Conservation (phyloP, 2,888 invertebrate genomes). For the Nezara viridula region DNA sequence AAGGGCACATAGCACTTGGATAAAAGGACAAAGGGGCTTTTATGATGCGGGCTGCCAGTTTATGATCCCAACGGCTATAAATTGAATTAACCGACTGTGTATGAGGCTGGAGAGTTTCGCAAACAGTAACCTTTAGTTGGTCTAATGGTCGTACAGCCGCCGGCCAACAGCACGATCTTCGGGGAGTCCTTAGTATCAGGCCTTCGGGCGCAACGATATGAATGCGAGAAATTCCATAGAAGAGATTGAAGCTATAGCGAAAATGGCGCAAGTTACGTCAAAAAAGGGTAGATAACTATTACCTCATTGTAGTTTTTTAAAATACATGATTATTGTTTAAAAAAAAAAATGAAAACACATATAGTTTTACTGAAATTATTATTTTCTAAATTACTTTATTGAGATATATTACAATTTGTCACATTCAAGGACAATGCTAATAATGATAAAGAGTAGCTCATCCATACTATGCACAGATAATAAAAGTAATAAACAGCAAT, state of each 20-base stretch:
- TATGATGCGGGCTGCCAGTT: conserved; percentile 20
- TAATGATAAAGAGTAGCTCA: no score
- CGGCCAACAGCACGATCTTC: conserved; percentile 5
- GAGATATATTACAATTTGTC: no score
- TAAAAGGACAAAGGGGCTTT: conserved; percentile 40
- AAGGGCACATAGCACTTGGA: neutral
- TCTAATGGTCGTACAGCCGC: neutral
- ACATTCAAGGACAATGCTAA: no score
- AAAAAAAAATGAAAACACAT: no score
- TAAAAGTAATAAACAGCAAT: no score
- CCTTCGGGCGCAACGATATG: neutral
- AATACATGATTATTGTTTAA: no score
- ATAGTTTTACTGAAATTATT: no score
- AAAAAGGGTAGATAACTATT: no score
- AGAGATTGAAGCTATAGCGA: neutral
- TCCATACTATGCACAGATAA: no score
- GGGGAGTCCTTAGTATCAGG: neutral
- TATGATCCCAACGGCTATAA: conserved; percentile 28
- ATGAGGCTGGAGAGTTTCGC: neutral
- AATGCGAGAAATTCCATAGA: neutral
- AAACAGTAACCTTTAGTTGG: conserved; percentile 30
- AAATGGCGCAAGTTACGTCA: neutral
- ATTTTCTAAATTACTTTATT: no score
- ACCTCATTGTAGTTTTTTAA: no score
- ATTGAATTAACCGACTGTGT: conserved; percentile 45